Base-by-base conservation (phyloP, 2,888 invertebrate genomes). In the Bibio marci region DNA sequence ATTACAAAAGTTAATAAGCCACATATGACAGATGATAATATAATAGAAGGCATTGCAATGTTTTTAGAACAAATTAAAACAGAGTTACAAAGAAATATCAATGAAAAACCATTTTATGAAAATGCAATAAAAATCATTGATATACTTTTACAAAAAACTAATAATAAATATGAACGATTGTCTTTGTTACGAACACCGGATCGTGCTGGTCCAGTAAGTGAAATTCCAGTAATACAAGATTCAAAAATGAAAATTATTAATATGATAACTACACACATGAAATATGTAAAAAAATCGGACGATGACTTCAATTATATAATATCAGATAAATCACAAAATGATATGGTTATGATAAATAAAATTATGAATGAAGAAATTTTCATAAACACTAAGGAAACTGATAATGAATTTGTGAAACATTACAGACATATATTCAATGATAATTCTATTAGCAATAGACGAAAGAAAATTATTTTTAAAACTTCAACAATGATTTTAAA, bases 111-210 rank as follows among this genome's bases (percentile, higher is more conserved):
- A 8, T 31, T 42, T 18, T 17, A 18, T 3, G 28, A 42, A 35
- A 25, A 40, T 13, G 39, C 22, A 14, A 26, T 30, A 7, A 30
- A n/a, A 30, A 5, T 30, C 5, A 30, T 30, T 5, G 14, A 14
- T 14, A 13, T 30, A 5, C 30, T 30, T 4, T 14, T 30, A 11
- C 13, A 6, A 13, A n/a, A 30, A 14, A 13, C 4, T 30, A 14
- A 30, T 11, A 11, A 30, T 14, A 35, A 13, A 13, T 42, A 42
- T 31, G 11, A 25, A 15, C 14, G 35, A 12, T 4, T 42, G 14
- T 30, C 35, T 26, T 30, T 42, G 10, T 42, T 42, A 18, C 17
- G 39, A 30, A 28, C 30, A 30, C 42, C 42, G 10, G 42, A 42
- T n/a, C 5, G 10, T 6, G 4, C 12, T 5, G 30, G 30, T 4